Base-by-base conservation (phyloP, 2,113 vertebrate species). In the Sinosuthora webbiana region DNA sequence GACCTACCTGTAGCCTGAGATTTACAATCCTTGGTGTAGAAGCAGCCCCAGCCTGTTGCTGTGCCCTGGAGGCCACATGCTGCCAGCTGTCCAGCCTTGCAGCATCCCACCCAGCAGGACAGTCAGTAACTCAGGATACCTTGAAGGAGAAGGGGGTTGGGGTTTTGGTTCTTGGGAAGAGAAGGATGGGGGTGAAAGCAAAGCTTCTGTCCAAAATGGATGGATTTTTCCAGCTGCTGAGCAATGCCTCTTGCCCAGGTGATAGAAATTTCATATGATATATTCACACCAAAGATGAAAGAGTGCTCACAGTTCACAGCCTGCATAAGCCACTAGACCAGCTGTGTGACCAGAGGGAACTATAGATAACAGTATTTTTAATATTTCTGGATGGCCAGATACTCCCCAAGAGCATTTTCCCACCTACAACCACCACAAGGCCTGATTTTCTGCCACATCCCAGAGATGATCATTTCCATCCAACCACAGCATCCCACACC, bases 241-340 rank as follows among this genome's bases (percentile, higher is more conserved):
- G 39, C 42, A n/a, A 28, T 24, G 55, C 28, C 24, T 53, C 77
- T 81, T 37, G 25, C 42, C 78, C 21, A 57, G 31, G 39, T 18
- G 30, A 78, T 50, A 62, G 31, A 60, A 87, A 67, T 14, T n/a
- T 87, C 10, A 2, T 16, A 15, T 0, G 0, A 63, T 25, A 39
- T 50, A 53, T 4, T 90, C 56, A 87, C 42, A 78, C 7, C 39
- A 47, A 67, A 71, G 75, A 85, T 64, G 44, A 79, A 75, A 68
- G 44, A 59, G 57, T 13, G 53, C 9, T 16, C 74, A 47, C 23
- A 35, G 5, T 56, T 84, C 50, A 67, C 35, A 64, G 62, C 41
- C 65, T 60, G 62, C 49, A 64, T 25, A 44, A 92, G 33, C 19
- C 59, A 52, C 13, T 44, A 44, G 15, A 57, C 11, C 59, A 56